phyloP scores from a whole-genome alignment of 1,140 invertebrate species.

The Heterodera carotae region DNA sequence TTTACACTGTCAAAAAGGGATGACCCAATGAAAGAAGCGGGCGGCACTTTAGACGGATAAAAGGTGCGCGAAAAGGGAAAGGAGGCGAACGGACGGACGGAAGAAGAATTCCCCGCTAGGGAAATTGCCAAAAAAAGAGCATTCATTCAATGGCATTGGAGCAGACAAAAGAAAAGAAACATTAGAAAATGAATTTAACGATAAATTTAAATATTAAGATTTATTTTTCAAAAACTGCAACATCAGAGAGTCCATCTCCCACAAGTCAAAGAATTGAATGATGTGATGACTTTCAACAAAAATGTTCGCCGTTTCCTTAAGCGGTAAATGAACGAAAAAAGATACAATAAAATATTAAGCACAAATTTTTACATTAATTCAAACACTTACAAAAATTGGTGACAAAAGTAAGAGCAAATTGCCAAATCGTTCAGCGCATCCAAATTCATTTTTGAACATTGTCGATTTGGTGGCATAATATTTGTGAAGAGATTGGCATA shows the following conservation, averaged over 20 bases:
- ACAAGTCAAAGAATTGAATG: slow-evolving; percentile 61
- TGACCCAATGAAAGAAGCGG: not conserved
- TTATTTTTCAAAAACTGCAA: slow-evolving; percentile 54
- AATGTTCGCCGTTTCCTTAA: slow-evolving; percentile 53
- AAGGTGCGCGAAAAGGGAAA: not conserved
- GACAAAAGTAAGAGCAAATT: slow-evolving; percentile 55
- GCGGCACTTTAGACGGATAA: not conserved
- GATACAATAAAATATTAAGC: not conserved
- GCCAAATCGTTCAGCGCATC: slow-evolving; percentile 54
- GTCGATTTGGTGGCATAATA: slow-evolving; percentile 37
- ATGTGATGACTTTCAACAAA: slow-evolving; percentile 63
- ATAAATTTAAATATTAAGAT: slow-evolving; percentile 15
- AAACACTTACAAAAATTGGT: slow-evolving; percentile 58
- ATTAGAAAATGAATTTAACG: not conserved
- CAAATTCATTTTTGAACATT: slow-evolving; percentile 25
- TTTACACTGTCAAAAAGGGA: not conserved
- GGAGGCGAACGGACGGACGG: no score
- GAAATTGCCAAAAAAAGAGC: not conserved
- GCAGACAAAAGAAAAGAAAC: not conserved
- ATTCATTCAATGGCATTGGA: not conserved
- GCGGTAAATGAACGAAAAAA: slow-evolving; percentile 19
- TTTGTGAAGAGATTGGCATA: slow-evolving; percentile 45
- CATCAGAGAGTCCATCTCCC: slow-evolving; percentile 51
- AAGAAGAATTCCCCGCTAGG: not conserved
- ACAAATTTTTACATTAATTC: not conserved